These are phyloP conservation scores for Prochilodus magdalenae DNA, from an alignment of 2,113 vertebrate species.

Conservation along the genomic window DNA sequence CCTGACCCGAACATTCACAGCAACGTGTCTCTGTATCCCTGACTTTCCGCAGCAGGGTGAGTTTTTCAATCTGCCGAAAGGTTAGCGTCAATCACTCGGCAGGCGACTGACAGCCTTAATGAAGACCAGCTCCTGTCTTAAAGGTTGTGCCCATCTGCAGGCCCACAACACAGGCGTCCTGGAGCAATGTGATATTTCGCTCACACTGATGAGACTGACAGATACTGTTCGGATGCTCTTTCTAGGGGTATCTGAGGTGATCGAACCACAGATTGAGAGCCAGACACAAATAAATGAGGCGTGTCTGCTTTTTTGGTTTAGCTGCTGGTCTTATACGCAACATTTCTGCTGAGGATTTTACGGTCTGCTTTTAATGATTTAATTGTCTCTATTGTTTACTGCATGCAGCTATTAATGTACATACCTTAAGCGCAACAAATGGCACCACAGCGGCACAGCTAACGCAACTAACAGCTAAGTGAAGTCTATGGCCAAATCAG, in stretches of 20 bases:
- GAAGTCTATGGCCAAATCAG: too few relatives aligned
- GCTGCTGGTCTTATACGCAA: too few relatives aligned
- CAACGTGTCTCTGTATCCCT: not conserved
- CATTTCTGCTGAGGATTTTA: too few relatives aligned
- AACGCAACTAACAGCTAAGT: too few relatives aligned
- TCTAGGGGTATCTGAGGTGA: not conserved
- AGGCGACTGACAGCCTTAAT: constrained; percentile 11
- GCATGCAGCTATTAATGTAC: too few relatives aligned
- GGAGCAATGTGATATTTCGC: not conserved
- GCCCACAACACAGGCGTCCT: not conserved
- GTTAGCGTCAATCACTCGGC: not conserved
- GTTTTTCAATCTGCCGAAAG: not conserved
- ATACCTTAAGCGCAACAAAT: too few relatives aligned
- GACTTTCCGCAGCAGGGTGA: not conserved
- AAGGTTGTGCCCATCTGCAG: constrained; percentile 20
- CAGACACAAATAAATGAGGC: not conserved
- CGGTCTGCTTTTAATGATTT: too few relatives aligned
- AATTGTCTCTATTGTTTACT: too few relatives aligned
- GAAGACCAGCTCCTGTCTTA: constrained; percentile 11
- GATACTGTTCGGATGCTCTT: not conserved
- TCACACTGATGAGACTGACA: not conserved
- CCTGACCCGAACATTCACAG: not conserved
- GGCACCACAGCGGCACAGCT: too few relatives aligned
- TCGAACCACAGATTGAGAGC: not conserved
- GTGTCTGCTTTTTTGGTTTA: not conserved